phyloP scores from a whole-genome alignment of 2,888 invertebrate species.

The Melanostoma mellinum region DNA sequence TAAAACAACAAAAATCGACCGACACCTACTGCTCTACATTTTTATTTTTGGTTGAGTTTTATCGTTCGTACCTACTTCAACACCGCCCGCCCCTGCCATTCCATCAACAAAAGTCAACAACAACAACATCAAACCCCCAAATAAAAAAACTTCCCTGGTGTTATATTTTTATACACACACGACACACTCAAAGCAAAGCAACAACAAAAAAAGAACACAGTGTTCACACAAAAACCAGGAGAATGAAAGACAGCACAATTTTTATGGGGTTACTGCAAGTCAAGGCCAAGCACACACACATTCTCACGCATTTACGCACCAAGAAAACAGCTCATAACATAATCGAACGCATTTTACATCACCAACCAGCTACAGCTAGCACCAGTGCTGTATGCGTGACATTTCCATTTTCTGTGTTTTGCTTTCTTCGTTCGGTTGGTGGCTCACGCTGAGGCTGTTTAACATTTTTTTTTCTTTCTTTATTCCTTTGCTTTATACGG shows the following conservation, averaged over 20 bases:
- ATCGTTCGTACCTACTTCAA: conserved; percentile 11
- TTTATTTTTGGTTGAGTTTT: conserved; percentile 63
- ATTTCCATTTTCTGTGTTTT: conserved; percentile 65
- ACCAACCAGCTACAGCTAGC: background rate
- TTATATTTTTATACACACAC: conserved; percentile 13
- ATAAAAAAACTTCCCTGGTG: conserved; percentile 24
- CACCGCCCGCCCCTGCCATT: conserved; percentile 24
- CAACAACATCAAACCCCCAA: background rate
- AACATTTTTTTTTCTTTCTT: conserved; percentile 22
- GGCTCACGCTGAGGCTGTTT: conserved; percentile 15
- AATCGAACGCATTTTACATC: conserved; percentile 54
- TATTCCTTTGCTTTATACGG: background rate
- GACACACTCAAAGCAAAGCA: background rate
- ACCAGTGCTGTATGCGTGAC: conserved; percentile 10
- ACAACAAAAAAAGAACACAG: conserved; percentile 21
- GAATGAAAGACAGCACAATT: conserved; percentile 48
- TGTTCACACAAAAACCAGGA: conserved; percentile 5
- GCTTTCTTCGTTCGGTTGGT: conserved; percentile 65
- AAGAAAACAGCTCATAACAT: conserved; percentile 10
- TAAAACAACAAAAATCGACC: conserved; percentile 51
- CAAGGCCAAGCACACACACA: conserved; percentile 67
- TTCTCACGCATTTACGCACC: conserved; percentile 55
- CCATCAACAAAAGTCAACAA: conserved; percentile 1
- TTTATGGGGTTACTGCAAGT: conserved; percentile 69
- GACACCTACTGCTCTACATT: conserved; percentile 72